phyloP scores from a whole-genome alignment of 1,140 invertebrate species.

The Metopolophium dirhodum region DNA sequence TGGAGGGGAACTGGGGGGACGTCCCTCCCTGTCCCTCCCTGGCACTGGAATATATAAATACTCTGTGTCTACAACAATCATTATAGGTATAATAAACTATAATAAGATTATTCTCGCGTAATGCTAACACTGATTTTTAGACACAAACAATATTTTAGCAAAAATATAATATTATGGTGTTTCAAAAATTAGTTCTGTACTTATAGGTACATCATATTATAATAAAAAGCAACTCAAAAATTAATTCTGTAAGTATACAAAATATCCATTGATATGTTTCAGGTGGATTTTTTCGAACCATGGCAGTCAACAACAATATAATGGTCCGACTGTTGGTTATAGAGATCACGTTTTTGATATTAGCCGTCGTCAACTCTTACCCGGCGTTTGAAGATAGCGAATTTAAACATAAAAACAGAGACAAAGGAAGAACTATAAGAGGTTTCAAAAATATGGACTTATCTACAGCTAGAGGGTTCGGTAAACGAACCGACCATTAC shows the following conservation, averaged over 20 bases:
- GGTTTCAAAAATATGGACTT: conserved; percentile 68
- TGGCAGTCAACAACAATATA: neutral
- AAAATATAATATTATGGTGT: neutral
- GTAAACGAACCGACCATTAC: conserved; percentile 63
- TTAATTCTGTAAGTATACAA: neutral
- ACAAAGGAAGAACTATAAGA: conserved; percentile 66
- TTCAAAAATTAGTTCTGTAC: neutral
- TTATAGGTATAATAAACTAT: neutral
- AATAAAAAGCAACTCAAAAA: neutral
- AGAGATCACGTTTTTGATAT: conserved; percentile 59
- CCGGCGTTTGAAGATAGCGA: conserved; percentile 61
- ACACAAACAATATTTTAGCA: neutral
- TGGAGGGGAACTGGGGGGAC: no score
- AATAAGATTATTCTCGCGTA: no score
- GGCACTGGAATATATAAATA: no score
- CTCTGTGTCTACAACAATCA: no score
- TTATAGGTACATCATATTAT: neutral
- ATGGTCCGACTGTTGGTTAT: conserved; percentile 32
- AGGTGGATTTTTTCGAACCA: neutral
- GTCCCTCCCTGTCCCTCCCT: no score
- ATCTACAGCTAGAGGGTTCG: conserved; percentile 68
- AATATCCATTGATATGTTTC: neutral
- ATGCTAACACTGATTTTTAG: no score
- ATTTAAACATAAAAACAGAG: conserved; percentile 61
- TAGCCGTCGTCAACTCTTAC: conserved; percentile 60